Evolutionary conservation across 2,797 vertebrate genomes (phyloP).

Genomic region (Hipposideros larvatus): DNA sequence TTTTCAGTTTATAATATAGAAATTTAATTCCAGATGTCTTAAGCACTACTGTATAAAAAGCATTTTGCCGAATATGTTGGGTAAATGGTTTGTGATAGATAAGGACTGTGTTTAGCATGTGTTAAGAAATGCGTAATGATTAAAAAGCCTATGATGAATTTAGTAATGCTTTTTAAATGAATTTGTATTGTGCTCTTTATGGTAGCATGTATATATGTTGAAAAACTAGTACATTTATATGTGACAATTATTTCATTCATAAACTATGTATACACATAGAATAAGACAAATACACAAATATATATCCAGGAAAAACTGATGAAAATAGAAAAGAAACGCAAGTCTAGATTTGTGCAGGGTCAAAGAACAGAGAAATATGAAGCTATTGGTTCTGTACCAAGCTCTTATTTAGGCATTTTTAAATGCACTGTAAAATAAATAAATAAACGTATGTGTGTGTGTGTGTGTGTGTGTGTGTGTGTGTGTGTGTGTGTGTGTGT

Average conservation of each 20-base stretch:
- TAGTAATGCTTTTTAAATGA: not conserved
- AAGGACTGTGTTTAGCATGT: not conserved
- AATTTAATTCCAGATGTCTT: not conserved
- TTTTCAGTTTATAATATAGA: not conserved
- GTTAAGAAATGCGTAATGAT: not conserved
- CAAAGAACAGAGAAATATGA: not conserved
- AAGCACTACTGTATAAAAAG: not conserved
- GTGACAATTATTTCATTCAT: not conserved
- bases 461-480: too few relatives aligned
- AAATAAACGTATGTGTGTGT: too few relatives aligned
- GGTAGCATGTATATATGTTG: not conserved
- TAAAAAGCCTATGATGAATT: not conserved
- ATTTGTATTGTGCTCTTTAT: not conserved
- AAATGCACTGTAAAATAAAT: not conserved
- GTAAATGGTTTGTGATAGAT: not conserved
- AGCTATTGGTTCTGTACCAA: not conserved
- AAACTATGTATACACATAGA: not conserved
- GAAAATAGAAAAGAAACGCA: not conserved
- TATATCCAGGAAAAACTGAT: not conserved
- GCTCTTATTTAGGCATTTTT: not conserved
- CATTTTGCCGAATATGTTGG: not conserved
- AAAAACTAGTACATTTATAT: not conserved
- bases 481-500: too few relatives aligned
- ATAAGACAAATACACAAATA: not conserved
- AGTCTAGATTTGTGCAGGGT: not conserved